Conservation (phyloP, 2,888 invertebrate species). For the Catocala nupta region DNA sequence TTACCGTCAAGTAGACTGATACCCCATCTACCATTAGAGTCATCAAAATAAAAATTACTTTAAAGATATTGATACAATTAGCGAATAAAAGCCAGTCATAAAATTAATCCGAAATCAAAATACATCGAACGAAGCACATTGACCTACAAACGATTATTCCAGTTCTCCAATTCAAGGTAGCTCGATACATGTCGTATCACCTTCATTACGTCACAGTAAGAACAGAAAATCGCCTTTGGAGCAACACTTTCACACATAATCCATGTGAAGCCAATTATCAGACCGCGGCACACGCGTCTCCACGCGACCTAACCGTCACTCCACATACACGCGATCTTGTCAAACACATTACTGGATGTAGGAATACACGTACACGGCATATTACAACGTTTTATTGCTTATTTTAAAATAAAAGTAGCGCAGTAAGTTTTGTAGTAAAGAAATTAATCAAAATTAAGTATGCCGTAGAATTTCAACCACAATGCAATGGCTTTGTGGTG, state of each 20-base stretch:
- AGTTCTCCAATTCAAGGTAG: constrained; percentile 10
- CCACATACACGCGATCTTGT: constrained; percentile 51
- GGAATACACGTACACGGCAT: constrained; percentile 27
- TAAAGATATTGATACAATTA: no score
- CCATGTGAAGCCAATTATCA: constrained; percentile 59
- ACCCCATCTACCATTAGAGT: no score
- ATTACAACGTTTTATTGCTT: neutral
- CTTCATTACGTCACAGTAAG: constrained; percentile 49
- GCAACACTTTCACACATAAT: constrained; percentile 63
- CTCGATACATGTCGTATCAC: constrained; percentile 31
- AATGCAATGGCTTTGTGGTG: no score
- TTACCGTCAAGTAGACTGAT: no score
- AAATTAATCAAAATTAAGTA: no score
- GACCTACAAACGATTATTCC: constrained; percentile 21
- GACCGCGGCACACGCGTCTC: constrained; percentile 47
- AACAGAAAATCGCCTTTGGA: constrained; percentile 50
- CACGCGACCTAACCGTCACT: constrained; percentile 54
- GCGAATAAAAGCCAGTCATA: no score
- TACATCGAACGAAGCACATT: constrained; percentile 6
- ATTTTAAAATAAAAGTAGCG: no score
- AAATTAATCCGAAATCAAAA: neutral
- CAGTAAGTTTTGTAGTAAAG: no score
- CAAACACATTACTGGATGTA: constrained; percentile 30
- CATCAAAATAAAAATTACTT: no score
- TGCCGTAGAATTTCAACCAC: no score